Evolutionary conservation across 2,113 vertebrate genomes (phyloP).

Genomic region (Ailurus styani): DNA sequence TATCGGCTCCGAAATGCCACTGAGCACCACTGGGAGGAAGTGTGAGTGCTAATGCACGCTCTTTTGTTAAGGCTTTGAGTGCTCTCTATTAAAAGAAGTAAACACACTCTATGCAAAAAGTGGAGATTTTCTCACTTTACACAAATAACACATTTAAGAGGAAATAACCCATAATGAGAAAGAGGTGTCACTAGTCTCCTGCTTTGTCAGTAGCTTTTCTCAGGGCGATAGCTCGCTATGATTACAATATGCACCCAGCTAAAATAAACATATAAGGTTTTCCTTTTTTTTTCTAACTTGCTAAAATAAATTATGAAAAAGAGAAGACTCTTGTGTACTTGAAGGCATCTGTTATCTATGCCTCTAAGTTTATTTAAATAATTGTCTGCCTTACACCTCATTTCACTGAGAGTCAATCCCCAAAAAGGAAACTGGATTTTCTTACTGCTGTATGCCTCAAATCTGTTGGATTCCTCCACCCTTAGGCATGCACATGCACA

Average conservation of each 20-base stretch:
- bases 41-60: accelerated
- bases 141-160: neutral
- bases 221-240: neutral
- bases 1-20: neutral
- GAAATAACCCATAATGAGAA: neutral
- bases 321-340: neutral
- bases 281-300: neutral
- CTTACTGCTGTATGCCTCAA: no score
- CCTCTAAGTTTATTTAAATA: neutral
- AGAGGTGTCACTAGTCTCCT: neutral
- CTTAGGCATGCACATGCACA: neutral
- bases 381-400: neutral
- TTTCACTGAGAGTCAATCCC: neutral
- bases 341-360: neutral
- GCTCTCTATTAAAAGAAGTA: neutral
- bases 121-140: neutral
- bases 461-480: neutral
- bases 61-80: neutral
- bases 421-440: neutral
- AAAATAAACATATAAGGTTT: neutral
- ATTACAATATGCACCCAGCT: neutral
- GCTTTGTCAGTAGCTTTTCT: neutral
- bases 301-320: neutral
- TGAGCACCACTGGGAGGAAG: neutral
- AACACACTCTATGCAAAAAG: neutral